A percentile compares a stretch with the other conserved stretches of the same genome.
phyloP scores from a whole-genome alignment of 2,113 vertebrate species.

The Elaphurus davidianus region DNA sequence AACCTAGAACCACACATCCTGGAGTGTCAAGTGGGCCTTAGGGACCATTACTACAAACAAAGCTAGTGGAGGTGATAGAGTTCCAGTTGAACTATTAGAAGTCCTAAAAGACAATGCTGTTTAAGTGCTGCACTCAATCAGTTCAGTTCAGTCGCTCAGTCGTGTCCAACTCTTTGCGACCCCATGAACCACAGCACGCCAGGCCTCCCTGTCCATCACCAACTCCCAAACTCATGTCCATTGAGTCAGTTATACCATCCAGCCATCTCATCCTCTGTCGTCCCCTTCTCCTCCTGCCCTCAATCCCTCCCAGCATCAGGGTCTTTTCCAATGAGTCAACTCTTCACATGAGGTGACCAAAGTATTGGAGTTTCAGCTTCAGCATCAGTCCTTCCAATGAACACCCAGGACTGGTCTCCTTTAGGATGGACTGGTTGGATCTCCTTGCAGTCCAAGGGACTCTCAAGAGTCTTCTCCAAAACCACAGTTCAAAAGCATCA shows the following conservation, averaged over 20 bases:
- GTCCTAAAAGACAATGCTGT: background rate
- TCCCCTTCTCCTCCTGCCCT: background rate
- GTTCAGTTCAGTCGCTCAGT: background rate
- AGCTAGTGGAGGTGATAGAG: background rate
- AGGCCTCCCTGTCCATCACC: background rate
- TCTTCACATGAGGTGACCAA: background rate
- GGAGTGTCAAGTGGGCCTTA: background rate
- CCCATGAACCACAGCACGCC: accelerated
- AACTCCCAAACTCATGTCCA: background rate
- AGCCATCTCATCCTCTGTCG: background rate
- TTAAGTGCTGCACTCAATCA: background rate
- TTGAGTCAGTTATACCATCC: accelerated
- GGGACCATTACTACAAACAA: background rate
- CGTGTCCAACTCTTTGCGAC: background rate
- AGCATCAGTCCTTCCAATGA: background rate
- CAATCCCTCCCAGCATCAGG: background rate
- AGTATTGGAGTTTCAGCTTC: background rate
- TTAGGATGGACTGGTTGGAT: background rate
- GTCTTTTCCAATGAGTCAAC: background rate
- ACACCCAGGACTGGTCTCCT: background rate
- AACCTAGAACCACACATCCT: background rate
- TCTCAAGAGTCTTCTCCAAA: background rate
- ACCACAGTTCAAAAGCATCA: background rate
- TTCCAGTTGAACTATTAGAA: background rate
- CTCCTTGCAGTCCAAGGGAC: background rate